phyloP scores from a whole-genome alignment of 2,888 invertebrate species.

The Philopedon plagiatum region DNA sequence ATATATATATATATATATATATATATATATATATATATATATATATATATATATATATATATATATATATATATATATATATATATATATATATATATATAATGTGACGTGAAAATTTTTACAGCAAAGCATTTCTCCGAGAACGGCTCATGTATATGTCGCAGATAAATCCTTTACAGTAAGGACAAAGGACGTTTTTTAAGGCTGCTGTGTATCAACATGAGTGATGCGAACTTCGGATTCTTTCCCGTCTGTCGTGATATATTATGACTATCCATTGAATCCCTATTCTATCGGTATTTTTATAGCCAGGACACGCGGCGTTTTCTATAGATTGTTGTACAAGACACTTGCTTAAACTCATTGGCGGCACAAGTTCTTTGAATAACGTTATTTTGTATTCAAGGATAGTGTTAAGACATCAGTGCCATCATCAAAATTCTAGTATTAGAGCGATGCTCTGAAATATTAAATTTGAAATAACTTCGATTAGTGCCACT shows the following conservation, averaged over 20 bases:
- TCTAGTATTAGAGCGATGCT: too few species aligned
- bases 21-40: too few species aligned
- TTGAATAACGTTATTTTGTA: too few species aligned
- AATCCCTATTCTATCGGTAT: constrained; percentile 26
- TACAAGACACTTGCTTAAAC: constrained; percentile 7
- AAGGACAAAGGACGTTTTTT: constrained; percentile 27
- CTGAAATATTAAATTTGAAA: too few species aligned
- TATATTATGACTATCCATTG: constrained; percentile 33
- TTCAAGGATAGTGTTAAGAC: too few species aligned
- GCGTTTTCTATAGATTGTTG: constrained; percentile 14
- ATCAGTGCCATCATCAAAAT: too few species aligned
- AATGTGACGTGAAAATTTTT: too few species aligned
- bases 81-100: too few species aligned
- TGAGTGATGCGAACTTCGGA: constrained; percentile 23
- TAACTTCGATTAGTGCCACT: too few species aligned
- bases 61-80: too few species aligned
- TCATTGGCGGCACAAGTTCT: not conserved
- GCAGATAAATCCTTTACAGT: constrained; percentile 14
- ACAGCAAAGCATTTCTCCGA: not conserved
- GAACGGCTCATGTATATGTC: constrained; percentile 8
- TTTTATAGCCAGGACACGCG: constrained; percentile 22
- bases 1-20: too few species aligned
- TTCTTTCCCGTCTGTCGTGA: constrained; percentile 33
- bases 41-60: too few species aligned
- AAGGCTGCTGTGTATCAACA: constrained; percentile 25